phyloP scores from a whole-genome alignment of 2,888 invertebrate genomes.

The Rotaria macrura region DNA sequence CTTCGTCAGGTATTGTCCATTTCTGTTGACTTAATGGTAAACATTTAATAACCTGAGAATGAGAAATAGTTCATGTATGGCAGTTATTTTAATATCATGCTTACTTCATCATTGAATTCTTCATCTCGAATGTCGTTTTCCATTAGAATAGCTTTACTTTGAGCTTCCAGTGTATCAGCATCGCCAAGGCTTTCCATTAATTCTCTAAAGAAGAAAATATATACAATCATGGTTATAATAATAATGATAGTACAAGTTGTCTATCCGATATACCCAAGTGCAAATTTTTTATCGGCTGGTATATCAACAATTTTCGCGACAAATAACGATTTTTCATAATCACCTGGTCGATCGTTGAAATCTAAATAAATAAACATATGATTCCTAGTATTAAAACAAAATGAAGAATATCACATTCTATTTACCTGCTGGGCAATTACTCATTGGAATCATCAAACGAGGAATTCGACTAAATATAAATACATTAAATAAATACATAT shows the following conservation, averaged over 20 bases:
- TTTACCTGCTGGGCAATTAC: slow-evolving; percentile 56
- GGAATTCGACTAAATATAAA: slow-evolving; percentile 60
- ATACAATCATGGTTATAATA: too few relatives aligned
- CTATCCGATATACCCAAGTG: slow-evolving; percentile 40
- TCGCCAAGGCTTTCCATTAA: slow-evolving; percentile 64
- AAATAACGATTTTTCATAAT: slow-evolving; percentile 57
- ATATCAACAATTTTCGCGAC: slow-evolving; percentile 63
- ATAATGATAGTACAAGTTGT: neutral
- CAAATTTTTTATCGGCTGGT: slow-evolving; percentile 57
- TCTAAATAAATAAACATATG: slow-evolving; percentile 44
- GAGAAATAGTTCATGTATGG: too few relatives aligned
- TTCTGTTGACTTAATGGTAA: slow-evolving; percentile 22
- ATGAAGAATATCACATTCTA: neutral
- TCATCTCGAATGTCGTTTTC: slow-evolving; percentile 66
- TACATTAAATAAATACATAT: neutral
- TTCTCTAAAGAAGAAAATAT: slow-evolving; percentile 47
- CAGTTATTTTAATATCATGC: too few relatives aligned
- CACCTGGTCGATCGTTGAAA: slow-evolving; percentile 53
- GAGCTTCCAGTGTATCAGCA: slow-evolving; percentile 65
- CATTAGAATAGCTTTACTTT: slow-evolving; percentile 68
- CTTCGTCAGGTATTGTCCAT: slow-evolving; percentile 44
- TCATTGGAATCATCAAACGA: slow-evolving; percentile 61
- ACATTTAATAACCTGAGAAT: slow-evolving; percentile 20
- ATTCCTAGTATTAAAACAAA: neutral
- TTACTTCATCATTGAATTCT: slow-evolving; percentile 61